Evolutionary conservation across 1,140 invertebrate genomes (phyloP), one percentile per base, ranked within the genome.

Genomic region (Thaumetopoea pityocampa): DNA sequence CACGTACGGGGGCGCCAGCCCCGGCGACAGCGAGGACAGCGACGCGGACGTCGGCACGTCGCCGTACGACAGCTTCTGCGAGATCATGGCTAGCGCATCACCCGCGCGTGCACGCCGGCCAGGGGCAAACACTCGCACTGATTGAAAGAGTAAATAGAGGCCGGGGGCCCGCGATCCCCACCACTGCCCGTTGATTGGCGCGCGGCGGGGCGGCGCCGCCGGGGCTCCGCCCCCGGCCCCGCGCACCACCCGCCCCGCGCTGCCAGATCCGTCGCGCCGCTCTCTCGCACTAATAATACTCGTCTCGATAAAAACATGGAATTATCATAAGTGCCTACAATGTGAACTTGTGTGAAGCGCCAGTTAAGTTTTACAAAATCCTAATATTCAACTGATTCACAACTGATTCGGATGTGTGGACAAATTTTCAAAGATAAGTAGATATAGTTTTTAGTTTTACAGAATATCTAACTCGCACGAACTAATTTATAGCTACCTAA

Each of bases 1-100:
- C 83, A 95, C 94, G 83, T 93, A 94, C 8, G 90, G 90, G 10
- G 92, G 89, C 55, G 92, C 89, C 85, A 93, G 73, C 35, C 81
- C 77, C 59, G 85, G 85, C 40, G 80, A 84, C 47, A 86, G 58
- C 40, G 83, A 78, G 37, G 79, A 82, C 51, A 86, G 68, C 72
- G 81, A 67, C 67, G 83, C 80, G 66, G 81, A 80, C 83, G 83
- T 84, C 72, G 84, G 84, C 68, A 85, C 80, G 68, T 86, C 85
- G 69, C 85, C 81, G 83, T 86, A 86, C 65, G 83, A 84, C 48
- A 86, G 74, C 73, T 86, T 86, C 81, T 86, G 85, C 73, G 85
- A 86, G 74, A 86, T 78, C 85, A 86, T 86, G 71, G 81, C 80
- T 82, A 80, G 76, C 76, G 76, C 77, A 81, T 82, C 72, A 80